These are phyloP conservation scores for Orthosia incerta DNA, from an alignment of 2,888 invertebrate genomes.

Conservation along the genomic window DNA sequence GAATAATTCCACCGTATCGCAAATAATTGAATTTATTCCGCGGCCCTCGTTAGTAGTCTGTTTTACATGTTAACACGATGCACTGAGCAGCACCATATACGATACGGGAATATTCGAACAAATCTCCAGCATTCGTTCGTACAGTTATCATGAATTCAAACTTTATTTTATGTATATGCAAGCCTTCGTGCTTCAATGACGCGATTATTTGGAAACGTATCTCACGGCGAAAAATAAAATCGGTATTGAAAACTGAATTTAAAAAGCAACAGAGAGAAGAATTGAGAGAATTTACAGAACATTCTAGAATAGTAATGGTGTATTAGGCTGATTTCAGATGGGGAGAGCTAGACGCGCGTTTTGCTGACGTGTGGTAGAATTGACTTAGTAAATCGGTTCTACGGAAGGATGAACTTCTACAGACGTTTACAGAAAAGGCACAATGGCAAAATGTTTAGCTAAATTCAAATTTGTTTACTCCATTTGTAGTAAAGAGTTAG, in stretches of 20 bases:
- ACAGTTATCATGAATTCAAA: conserved; percentile 41
- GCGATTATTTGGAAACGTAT: conserved; percentile 41
- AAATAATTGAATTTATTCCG: conserved; percentile 58
- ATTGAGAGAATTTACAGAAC: conserved; percentile 1
- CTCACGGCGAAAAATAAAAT: conserved; percentile 34
- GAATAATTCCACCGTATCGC: conserved; percentile 18
- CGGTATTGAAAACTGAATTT: conserved; percentile 19
- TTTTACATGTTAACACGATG: conserved; percentile 62
- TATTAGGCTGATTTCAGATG: neutral
- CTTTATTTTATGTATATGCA: conserved; percentile 24
- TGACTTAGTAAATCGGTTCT: neutral
- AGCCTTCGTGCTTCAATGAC: conserved; percentile 21
- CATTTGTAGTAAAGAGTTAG: neutral
- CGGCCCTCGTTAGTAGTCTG: conserved; percentile 43
- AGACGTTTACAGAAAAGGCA: conserved; percentile 8
- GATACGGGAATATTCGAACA: conserved; percentile 22
- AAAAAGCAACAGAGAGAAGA: conserved; percentile 17
- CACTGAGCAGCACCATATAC: conserved; percentile 29
- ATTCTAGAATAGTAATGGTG: conserved; percentile 21
- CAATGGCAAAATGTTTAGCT: neutral
- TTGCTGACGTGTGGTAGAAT: conserved; percentile 25
- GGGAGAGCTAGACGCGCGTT: neutral
- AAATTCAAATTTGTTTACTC: conserved; percentile 16
- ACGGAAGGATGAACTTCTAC: conserved; percentile 3
- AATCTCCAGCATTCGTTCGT: conserved; percentile 26